Base-by-base conservation (phyloP, 2,888 invertebrate genomes). In the Serripes groenlandicus region DNA sequence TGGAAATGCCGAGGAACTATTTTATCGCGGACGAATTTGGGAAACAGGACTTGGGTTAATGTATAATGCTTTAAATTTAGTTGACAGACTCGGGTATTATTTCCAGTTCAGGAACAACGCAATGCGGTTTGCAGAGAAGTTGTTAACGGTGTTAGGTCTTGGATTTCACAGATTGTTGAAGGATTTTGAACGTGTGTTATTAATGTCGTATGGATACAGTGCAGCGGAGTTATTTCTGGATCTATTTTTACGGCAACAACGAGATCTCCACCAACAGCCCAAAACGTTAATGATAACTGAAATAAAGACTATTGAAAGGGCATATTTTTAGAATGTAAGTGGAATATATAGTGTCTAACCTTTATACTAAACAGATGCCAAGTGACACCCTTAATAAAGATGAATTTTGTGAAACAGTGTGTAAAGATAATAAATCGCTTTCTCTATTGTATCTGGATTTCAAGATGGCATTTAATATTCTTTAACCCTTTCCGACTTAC, bases 11-110 rank as follows among this genome's bases (percentile, higher is more conserved):
- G 80, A 81, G 35, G 80, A 84, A 58, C 83, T 86, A 71, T 34
- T 78, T 30, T 84, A 84, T 68, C 78, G 86, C 56, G 86, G 86
- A 28, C 76, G 86, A 69, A 70, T 86, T n/a, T 86, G 86, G 86
- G 86, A 80, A 28, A 79, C 86, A 37, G 86, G 86, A 37, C 74
- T 86, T 26, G 83, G 81, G 28, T 64, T 86, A 11, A 60, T 83
- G 23, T 86, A 86, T 72, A 83, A 75, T 66, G 86, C 86, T n/a
- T 52, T 86, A 28, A 79, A 86, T 75, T 32, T 86, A 32, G 69
- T 84, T 9, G 86, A 86, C 23, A 76, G 86, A 69, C 70, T 86
- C 3, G 81, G 86, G 54, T 86, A 71, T 32, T 86, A 84, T 71
- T 83, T 86, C 42, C 75, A 79, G 62, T 86, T 73, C 56, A 58